A percentile compares a stretch with the other conserved stretches of the same genome.
phyloP scores from a whole-genome alignment of 2,113 vertebrate genomes.

The Coptodon rendalli region DNA sequence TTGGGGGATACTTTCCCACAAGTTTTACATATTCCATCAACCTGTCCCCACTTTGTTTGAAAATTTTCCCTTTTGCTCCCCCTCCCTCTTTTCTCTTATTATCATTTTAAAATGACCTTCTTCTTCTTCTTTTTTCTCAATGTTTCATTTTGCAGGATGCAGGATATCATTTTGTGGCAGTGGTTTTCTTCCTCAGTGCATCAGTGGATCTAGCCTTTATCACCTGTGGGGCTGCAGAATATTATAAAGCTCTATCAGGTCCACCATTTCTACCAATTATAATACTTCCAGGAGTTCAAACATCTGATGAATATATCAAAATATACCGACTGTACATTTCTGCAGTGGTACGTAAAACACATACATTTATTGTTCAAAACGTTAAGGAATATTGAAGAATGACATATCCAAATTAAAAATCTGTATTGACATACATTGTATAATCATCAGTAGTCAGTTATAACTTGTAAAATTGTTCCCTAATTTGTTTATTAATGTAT shows the following conservation, averaged over 20 bases:
- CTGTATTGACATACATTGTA: not conserved
- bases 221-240: not conserved
- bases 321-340: constrained; percentile 65
- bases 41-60: not conserved
- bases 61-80: not conserved
- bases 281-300: too few relatives aligned
- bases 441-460: not conserved
- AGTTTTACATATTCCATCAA: too few relatives aligned
- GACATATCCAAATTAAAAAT: not conserved
- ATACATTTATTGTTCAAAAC: not conserved
- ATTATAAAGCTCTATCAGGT: fast-evolving
- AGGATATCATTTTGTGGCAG: constrained; percentile 67
- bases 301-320: not conserved
- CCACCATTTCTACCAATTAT: fast-evolving
- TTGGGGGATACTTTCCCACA: not conserved
- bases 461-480: not conserved
- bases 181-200: constrained; percentile 78
- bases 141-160: constrained; percentile 60
- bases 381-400: not conserved
- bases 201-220: constrained; percentile 58
- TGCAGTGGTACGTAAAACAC: constrained; percentile 70
- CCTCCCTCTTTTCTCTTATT: not conserved
- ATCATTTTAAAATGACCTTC: not conserved
- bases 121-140: fast-evolving
- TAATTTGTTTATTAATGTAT: not conserved